Conservation (phyloP, 1,140 invertebrate species). For the Pogonomyrmex californicus region DNA sequence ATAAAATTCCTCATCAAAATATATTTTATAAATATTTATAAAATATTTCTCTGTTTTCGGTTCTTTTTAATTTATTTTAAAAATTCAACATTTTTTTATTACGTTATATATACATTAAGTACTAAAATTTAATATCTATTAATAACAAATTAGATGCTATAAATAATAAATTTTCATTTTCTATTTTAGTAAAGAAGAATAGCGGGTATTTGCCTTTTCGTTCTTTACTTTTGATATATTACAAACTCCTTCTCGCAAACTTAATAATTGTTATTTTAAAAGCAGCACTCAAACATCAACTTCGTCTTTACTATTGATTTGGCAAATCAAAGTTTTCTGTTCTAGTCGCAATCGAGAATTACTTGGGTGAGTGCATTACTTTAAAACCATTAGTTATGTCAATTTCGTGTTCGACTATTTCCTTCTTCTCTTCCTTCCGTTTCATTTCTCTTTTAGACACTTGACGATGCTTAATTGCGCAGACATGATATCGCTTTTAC, state of each 20-base stretch:
- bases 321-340: slow-evolving; percentile 39
- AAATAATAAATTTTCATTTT: background rate
- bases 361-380: slow-evolving; percentile 25
- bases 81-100: too few relatives aligned
- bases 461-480: slow-evolving; percentile 22
- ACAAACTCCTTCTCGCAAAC: slow-evolving; percentile 7
- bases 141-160: background rate
- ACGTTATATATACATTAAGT: background rate
- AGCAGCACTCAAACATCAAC: background rate
- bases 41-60: background rate
- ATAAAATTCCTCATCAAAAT: slow-evolving; percentile 22
- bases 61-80: background rate
- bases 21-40: too few relatives aligned
- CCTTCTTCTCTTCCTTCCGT: background rate
- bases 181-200: background rate
- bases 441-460: slow-evolving; percentile 33
- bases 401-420: slow-evolving; percentile 40
- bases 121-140: slow-evolving; percentile 1
- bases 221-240: background rate
- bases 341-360: slow-evolving; percentile 16
- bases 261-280: background rate
- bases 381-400: slow-evolving; percentile 62
- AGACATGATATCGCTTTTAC: slow-evolving; percentile 56
- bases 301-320: slow-evolving; percentile 35
- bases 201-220: too few relatives aligned